These are phyloP conservation scores for Conus canariensis DNA, from an alignment of 2,888 invertebrate genomes.

Conservation along the genomic window DNA sequence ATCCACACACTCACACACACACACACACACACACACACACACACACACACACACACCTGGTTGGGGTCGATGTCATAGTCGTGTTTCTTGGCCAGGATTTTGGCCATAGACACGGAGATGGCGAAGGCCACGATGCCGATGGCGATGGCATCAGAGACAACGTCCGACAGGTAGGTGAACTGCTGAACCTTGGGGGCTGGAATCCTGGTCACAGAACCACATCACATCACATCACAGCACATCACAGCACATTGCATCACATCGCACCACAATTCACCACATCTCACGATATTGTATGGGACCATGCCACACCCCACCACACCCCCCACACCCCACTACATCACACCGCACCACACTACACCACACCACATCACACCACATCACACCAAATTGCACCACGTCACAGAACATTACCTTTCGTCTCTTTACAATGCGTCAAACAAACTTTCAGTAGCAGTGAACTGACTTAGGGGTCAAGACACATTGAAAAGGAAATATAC, in stretches of 20 bases:
- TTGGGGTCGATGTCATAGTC: conserved; percentile 80
- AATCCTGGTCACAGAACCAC: conserved; percentile 63
- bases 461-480: too few species aligned
- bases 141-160: conserved; percentile 81
- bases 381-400: too few species aligned
- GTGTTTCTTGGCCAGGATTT: conserved; percentile 80
- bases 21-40: background rate
- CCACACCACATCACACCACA: too few species aligned
- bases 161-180: conserved; percentile 83
- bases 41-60: conserved; percentile 73
- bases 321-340: too few species aligned
- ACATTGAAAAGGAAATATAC: too few species aligned
- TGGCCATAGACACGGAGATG: conserved; percentile 81
- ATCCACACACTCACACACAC: background rate
- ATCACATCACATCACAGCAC: background rate
- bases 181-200: conserved; percentile 71
- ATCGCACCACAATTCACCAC: too few species aligned
- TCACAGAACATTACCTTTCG: too few species aligned
- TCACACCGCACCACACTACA: too few species aligned
- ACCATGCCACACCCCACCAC: too few species aligned
- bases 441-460: too few species aligned
- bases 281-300: too few species aligned
- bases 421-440: too few species aligned
- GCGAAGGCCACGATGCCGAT: conserved; percentile 81
- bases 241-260: background rate